phyloP scores from a whole-genome alignment of 2,797 vertebrate genomes.

The Micropoecilia bifurca region DNA sequence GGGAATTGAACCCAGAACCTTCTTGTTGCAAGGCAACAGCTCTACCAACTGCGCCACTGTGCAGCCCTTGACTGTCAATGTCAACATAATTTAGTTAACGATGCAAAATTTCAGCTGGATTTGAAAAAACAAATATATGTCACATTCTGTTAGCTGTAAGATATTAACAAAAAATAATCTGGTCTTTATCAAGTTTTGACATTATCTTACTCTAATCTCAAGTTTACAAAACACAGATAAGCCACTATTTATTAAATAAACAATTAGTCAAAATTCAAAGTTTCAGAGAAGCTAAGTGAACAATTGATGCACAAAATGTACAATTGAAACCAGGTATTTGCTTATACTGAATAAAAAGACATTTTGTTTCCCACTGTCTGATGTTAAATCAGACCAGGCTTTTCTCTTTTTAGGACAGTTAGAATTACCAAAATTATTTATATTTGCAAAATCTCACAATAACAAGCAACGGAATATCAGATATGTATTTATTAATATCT shows the following conservation, averaged over 20 bases:
- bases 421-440: neutral
- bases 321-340: neutral
- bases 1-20: too few species aligned
- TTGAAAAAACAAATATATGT: neutral
- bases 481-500: neutral
- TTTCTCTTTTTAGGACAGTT: neutral
- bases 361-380: neutral
- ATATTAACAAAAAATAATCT: neutral
- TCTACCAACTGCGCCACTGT: too few species aligned
- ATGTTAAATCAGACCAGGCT: neutral
- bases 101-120: neutral
- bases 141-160: neutral
- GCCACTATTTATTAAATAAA: neutral
- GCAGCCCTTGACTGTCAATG: neutral
- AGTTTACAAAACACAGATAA: neutral
- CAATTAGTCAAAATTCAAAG: neutral
- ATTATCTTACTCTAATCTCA: neutral
- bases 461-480: neutral
- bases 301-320: neutral
- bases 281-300: neutral
- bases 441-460: neutral
- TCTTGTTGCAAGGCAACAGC: too few species aligned
- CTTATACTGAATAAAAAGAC: neutral
- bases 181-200: neutral
- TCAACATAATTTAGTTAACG: neutral